phyloP scores from a whole-genome alignment of 1,140 invertebrate species.

The Macrotrachela quadricornifera region DNA sequence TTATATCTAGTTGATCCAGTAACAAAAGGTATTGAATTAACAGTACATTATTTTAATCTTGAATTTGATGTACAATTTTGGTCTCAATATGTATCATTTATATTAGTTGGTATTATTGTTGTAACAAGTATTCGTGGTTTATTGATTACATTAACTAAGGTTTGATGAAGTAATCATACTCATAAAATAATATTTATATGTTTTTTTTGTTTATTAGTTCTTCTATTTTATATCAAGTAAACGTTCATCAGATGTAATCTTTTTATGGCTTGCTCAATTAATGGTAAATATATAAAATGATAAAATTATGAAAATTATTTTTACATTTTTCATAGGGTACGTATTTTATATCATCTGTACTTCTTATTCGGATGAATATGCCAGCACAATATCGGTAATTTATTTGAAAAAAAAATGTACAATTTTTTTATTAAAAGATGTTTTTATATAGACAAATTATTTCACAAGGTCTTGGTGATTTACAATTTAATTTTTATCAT shows the following conservation, averaged over 20 bases:
- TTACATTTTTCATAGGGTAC: slow-evolving; percentile 49
- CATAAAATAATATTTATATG: neutral
- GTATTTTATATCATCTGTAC: slow-evolving; percentile 95
- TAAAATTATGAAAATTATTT: neutral
- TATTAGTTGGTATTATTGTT: slow-evolving; percentile 87
- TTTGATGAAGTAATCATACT: slow-evolving; percentile 24
- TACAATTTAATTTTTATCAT: slow-evolving; percentile 99
- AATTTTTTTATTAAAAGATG: slow-evolving; percentile 1
- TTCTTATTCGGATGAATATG: slow-evolving; percentile 98
- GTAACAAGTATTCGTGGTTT: slow-evolving; percentile 89
- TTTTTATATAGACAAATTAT: slow-evolving; percentile 60
- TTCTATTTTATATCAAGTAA: slow-evolving; percentile 99
- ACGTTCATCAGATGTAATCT: slow-evolving; percentile 95
- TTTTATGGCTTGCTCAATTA: slow-evolving; percentile 80
- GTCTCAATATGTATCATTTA: slow-evolving; percentile 95
- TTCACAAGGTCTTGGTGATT: slow-evolving; percentile 82
- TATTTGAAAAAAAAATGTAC: neutral
- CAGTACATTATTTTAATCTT: slow-evolving; percentile 84
- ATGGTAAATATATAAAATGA: slow-evolving; percentile 45
- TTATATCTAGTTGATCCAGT: slow-evolving; percentile 61
- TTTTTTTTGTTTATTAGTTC: slow-evolving; percentile 46
- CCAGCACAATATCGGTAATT: slow-evolving; percentile 63
- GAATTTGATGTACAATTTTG: slow-evolving; percentile 92
- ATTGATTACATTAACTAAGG: slow-evolving; percentile 86
- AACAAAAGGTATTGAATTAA: slow-evolving; percentile 82